These are phyloP conservation scores for Lepidochitona cinerea DNA, from an alignment of 2,888 invertebrate genomes.

Conservation along the genomic window DNA sequence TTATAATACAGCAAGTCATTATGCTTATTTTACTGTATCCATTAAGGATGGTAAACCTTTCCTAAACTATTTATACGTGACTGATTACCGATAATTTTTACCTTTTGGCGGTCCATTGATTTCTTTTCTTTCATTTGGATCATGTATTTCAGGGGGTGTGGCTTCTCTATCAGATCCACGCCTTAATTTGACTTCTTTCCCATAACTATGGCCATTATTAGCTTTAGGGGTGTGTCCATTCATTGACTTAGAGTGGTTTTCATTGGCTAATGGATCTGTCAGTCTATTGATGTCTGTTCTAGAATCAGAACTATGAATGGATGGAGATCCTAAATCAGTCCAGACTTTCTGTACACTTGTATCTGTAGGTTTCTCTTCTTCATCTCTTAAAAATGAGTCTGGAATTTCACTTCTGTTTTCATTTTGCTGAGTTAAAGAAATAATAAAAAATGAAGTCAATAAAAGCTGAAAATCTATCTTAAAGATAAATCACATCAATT, in stretches of 20 bases:
- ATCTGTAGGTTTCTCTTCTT: background rate
- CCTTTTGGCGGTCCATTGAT: too few relatives aligned
- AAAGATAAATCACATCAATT: too few relatives aligned
- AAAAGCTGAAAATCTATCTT: too few relatives aligned
- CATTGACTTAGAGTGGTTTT: background rate
- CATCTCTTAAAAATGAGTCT: too few relatives aligned
- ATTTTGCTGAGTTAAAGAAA: too few relatives aligned
- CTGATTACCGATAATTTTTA: too few relatives aligned
- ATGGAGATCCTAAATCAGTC: background rate
- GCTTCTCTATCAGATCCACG: background rate
- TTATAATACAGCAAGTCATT: too few relatives aligned
- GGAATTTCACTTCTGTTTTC: too few relatives aligned
- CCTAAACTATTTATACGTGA: too few relatives aligned
- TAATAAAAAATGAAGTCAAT: too few relatives aligned
- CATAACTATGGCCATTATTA: background rate
- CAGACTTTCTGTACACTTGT: background rate
- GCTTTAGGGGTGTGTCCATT: background rate
- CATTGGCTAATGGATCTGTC: background rate
- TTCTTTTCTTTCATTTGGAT: background rate
- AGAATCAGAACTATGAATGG: background rate
- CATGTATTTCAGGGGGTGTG: background rate
- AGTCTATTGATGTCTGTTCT: background rate
- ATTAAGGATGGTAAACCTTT: too few relatives aligned
- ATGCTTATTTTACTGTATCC: too few relatives aligned
- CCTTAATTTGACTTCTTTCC: background rate